A percentile compares a stretch with the other conserved stretches of the same genome.
Evolutionary conservation across 2,888 invertebrate genomes (phyloP).

Genomic region (Thera britannica): DNA sequence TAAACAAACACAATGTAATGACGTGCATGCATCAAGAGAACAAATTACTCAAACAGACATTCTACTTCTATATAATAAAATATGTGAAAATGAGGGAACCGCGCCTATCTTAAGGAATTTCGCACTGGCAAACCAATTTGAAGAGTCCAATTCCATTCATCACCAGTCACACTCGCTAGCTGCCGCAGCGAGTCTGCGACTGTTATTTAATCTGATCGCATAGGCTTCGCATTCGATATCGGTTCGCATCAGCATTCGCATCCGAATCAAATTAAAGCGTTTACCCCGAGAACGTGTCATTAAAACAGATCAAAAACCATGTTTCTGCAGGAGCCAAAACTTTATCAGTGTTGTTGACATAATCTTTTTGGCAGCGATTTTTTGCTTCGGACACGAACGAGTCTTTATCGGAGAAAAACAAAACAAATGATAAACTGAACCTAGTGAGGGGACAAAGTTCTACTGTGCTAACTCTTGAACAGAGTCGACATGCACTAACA

Average conservation of each 20-base stretch:
- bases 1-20: constrained; percentile 32
- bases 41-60: constrained; percentile 28
- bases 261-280: constrained; percentile 30
- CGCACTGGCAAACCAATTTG: constrained; percentile 50
- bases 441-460: constrained; percentile 16
- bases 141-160: constrained; percentile 71
- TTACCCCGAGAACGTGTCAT: constrained; percentile 13
- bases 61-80: constrained; percentile 40
- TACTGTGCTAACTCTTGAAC: constrained; percentile 40
- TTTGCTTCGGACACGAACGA: constrained; percentile 15
- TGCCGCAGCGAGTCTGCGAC: constrained; percentile 52
- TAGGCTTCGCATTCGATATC: constrained; percentile 25
- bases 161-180: constrained; percentile 75
- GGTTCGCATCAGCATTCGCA: constrained; percentile 60
- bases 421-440: constrained; percentile 14
- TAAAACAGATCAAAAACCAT: constrained; percentile 16
- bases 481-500: constrained; percentile 54
- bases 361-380: constrained; percentile 33
- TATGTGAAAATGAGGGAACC: constrained; percentile 4
- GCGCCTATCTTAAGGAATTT: constrained; percentile 31
- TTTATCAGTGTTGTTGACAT: constrained; percentile 13
- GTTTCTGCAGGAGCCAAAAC: constrained; percentile 13
- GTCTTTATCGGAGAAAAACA: constrained; percentile 1
- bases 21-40: constrained; percentile 30
- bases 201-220: constrained; percentile 41